Evolutionary conservation across 2,113 vertebrate genomes (phyloP).

Genomic region (Kryptolebias marmoratus): DNA sequence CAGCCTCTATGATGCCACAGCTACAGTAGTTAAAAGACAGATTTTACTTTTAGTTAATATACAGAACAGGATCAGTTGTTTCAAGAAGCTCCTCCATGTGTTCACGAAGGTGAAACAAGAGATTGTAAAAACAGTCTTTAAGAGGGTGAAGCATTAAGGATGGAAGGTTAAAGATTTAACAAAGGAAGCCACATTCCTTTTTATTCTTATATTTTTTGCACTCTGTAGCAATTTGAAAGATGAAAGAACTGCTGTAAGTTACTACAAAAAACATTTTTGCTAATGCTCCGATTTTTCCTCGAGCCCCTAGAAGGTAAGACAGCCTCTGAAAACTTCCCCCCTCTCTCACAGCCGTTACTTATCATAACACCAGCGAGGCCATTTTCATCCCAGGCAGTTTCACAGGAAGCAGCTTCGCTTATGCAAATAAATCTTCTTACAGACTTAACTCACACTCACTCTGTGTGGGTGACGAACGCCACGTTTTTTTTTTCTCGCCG

Average conservation of each 20-base stretch:
- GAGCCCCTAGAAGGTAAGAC: neutral
- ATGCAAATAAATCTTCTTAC: constrained; percentile 72
- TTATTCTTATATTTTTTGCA: too few relatives aligned
- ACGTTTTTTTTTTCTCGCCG: constrained; percentile 43
- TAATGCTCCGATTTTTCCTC: constrained; percentile 1
- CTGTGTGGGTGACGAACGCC: constrained; percentile 52
- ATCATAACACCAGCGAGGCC: constrained; percentile 9
- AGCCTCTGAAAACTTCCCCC: constrained; percentile 2
- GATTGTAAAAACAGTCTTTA: too few relatives aligned
- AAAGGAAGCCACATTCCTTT: too few relatives aligned
- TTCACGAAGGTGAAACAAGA: too few relatives aligned
- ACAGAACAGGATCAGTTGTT: too few relatives aligned
- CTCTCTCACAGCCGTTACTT: neutral
- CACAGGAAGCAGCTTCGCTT: constrained; percentile 48
- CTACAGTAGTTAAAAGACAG: too few relatives aligned
- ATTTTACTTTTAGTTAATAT: too few relatives aligned
- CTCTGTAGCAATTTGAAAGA: neutral
- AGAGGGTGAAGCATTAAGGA: too few relatives aligned
- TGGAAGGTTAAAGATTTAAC: too few relatives aligned
- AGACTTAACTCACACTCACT: constrained; percentile 61
- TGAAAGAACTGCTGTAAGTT: neutral
- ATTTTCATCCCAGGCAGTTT: constrained; percentile 47
- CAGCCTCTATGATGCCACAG: too few relatives aligned
- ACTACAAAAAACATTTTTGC: neutral
- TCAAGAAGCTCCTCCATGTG: too few relatives aligned